Evolutionary conservation across 2,113 vertebrate species (phyloP).

Genomic region (Pterocles gutturalis): DNA sequence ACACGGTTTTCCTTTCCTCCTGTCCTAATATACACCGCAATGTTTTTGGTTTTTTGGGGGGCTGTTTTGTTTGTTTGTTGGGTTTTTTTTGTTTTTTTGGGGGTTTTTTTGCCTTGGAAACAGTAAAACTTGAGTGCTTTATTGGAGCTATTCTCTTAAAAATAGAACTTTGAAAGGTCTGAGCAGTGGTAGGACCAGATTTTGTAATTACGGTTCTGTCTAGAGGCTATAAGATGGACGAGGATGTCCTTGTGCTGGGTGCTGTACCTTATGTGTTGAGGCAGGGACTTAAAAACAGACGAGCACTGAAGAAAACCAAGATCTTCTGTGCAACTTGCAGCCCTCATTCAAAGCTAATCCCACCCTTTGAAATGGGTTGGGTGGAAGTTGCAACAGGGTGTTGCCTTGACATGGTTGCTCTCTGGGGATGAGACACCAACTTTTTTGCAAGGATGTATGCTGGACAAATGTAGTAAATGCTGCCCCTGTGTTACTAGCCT

Average conservation of each 20-base stretch:
- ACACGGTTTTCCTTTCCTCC: constrained; percentile 43
- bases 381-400: neutral
- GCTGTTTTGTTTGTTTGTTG: too few relatives aligned
- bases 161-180: constrained; percentile 25
- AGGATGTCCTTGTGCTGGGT: neutral
- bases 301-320: neutral
- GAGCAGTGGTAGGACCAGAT: neutral
- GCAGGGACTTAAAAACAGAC: neutral
- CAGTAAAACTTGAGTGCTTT: neutral
- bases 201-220: neutral
- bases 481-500: neutral
- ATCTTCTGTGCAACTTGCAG: neutral
- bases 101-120: constrained; percentile 25
- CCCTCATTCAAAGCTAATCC: neutral
- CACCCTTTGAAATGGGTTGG: neutral
- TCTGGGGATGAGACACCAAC: neutral
- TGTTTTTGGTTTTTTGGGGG: neutral
- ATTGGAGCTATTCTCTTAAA: neutral
- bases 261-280: neutral
- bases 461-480: neutral
- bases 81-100: too few relatives aligned
- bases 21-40: constrained; percentile 44
- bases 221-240: neutral
- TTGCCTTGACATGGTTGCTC: neutral
- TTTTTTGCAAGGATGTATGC: neutral